A percentile compares a stretch with the other conserved stretches of the same genome.
Evolutionary conservation across 2,797 vertebrate species (phyloP).

Genomic region (Lutjanus campechanus): DNA sequence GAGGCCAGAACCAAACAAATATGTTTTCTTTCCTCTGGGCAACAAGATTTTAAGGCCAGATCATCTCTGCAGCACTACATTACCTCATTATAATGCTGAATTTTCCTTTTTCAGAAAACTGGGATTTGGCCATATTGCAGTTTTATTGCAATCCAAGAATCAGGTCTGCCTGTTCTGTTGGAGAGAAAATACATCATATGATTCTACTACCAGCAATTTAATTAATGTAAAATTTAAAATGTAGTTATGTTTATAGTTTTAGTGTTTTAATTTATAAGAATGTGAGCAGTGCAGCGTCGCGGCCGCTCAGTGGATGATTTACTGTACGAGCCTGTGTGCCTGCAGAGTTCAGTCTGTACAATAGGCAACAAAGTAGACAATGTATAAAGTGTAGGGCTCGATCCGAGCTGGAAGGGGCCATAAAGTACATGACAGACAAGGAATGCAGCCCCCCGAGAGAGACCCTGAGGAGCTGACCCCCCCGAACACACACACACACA

Average conservation of each 20-base stretch:
- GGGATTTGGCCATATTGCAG: too few species aligned
- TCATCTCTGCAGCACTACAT: too few species aligned
- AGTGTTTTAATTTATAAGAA: not conserved
- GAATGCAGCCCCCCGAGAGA: slow-evolving; percentile 73
- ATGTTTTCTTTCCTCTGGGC: too few species aligned
- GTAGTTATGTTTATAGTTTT: not conserved
- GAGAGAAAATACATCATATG: not conserved
- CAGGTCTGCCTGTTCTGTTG: too few species aligned
- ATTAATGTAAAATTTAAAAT: too few species aligned
- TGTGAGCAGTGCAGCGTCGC: not conserved
- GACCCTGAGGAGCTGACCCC: slow-evolving; percentile 59
- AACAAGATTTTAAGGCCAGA: too few species aligned
- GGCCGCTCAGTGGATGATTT: not conserved
- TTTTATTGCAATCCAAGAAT: too few species aligned
- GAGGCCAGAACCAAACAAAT: too few species aligned
- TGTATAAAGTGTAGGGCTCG: slow-evolving; percentile 45
- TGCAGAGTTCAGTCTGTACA: not conserved
- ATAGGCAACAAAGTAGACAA: slow-evolving; percentile 46
- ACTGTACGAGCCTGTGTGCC: not conserved
- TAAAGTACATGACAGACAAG: slow-evolving; percentile 75
- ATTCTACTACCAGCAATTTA: not conserved
- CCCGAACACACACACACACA: slow-evolving; percentile 26
- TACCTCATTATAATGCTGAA: too few species aligned
- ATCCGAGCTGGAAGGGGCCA: slow-evolving; percentile 65
- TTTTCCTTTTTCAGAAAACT: too few species aligned